Percentiles rank a stretch among this genome's conserved stretches.
phyloP scores from a whole-genome alignment of 2,888 invertebrate species.

The Arrhopalites spinosus region DNA sequence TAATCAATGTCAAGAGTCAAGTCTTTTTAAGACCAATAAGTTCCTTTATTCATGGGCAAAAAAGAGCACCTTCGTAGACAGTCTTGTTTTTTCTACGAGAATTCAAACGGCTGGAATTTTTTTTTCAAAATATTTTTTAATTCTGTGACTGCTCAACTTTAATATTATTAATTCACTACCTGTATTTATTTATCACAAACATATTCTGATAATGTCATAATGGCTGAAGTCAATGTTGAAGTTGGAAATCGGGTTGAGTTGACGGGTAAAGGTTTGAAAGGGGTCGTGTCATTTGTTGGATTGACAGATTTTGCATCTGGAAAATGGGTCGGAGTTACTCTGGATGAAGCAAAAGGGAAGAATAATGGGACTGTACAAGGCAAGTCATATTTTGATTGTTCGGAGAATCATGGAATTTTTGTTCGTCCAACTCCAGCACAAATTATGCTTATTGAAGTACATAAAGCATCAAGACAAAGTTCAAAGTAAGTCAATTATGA shows the following conservation, averaged over 20 bases:
- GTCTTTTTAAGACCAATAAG: too few relatives aligned
- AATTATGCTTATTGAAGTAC: slow-evolving; percentile 70
- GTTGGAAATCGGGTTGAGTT: slow-evolving; percentile 85
- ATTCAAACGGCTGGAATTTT: too few relatives aligned
- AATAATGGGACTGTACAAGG: slow-evolving; percentile 96
- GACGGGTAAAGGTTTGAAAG: slow-evolving; percentile 83
- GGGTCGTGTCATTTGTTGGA: slow-evolving; percentile 89
- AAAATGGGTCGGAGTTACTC: slow-evolving; percentile 92
- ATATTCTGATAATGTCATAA: slow-evolving; percentile 1
- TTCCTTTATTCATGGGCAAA: too few relatives aligned
- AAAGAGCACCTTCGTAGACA: too few relatives aligned
- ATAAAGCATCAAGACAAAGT: not conserved
- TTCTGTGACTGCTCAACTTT: too few relatives aligned
- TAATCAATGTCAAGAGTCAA: too few relatives aligned
- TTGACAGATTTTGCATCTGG: slow-evolving; percentile 89
- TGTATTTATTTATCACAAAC: not conserved
- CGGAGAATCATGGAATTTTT: slow-evolving; percentile 92
- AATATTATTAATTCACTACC: not conserved
- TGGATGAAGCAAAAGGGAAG: slow-evolving; percentile 94
- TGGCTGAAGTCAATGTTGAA: slow-evolving; percentile 61
- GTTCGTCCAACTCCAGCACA: slow-evolving; percentile 86
- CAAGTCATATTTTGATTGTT: slow-evolving; percentile 75
- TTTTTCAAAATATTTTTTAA: too few relatives aligned
- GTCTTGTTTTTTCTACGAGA: too few relatives aligned
- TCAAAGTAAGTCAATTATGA: slow-evolving; percentile 5